Percentiles rank a stretch among this genome's conserved stretches.
Evolutionary conservation across 2,797 vertebrate species (phyloP).

Genomic region (Synaphobranchus kaupii): DNA sequence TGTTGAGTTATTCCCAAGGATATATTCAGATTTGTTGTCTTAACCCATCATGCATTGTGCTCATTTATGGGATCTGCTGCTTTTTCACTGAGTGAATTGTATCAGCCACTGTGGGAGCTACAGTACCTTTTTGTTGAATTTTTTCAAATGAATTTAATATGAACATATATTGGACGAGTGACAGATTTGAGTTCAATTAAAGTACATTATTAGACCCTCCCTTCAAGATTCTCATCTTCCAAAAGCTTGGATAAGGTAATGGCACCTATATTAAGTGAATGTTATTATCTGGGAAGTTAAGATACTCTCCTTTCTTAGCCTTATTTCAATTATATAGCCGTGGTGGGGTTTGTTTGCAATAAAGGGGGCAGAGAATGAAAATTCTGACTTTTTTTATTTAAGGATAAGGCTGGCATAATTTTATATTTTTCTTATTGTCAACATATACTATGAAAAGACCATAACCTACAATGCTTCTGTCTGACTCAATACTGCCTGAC

Average conservation of each 20-base stretch:
- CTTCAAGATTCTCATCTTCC: neutral
- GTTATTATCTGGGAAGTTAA: neutral
- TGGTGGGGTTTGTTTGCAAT: neutral
- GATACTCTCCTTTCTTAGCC: neutral
- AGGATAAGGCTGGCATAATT: too few relatives aligned
- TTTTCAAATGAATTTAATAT: neutral
- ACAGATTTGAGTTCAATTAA: neutral
- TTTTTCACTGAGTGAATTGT: neutral
- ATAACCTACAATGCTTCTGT: too few relatives aligned
- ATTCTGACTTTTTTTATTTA: neutral
- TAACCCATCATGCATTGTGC: neutral
- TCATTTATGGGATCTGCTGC: neutral
- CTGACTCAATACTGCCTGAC: too few relatives aligned
- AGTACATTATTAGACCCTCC: neutral
- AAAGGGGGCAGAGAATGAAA: neutral
- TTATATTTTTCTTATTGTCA: too few relatives aligned
- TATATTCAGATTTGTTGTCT: slow-evolving; percentile 13
- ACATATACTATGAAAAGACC: too few relatives aligned
- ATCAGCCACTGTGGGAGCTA: neutral
- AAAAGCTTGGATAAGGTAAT: neutral
- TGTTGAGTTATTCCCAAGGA: slow-evolving; percentile 11
- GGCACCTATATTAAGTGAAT: neutral
- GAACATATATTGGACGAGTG: neutral
- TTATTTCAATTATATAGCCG: neutral
- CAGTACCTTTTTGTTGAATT: neutral